These are phyloP conservation scores for Euleptes europaea DNA, from an alignment of 2,113 vertebrate species.

Conservation along the genomic window DNA sequence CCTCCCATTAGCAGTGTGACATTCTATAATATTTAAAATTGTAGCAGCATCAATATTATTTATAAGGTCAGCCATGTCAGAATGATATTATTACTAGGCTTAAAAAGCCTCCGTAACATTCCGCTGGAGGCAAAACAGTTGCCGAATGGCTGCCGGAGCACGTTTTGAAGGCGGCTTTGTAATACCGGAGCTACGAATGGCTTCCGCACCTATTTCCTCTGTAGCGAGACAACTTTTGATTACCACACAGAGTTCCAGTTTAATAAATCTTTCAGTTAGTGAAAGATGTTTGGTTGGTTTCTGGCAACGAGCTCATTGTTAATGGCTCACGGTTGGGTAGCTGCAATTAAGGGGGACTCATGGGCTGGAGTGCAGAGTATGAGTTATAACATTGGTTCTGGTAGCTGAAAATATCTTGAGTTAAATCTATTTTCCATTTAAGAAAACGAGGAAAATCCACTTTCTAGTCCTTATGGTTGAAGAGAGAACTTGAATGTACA, in stretches of 20 bases:
- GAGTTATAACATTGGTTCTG: not conserved
- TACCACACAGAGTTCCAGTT: constrained; percentile 42
- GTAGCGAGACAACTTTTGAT: constrained; percentile 24
- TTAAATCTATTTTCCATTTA: not conserved
- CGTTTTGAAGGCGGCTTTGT: constrained; percentile 17
- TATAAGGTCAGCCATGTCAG: constrained; percentile 67
- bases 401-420: not conserved
- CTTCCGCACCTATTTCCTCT: constrained; percentile 6
- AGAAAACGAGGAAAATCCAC: not conserved
- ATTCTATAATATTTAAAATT: constrained; percentile 68
- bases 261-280: constrained; percentile 20
- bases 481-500: not conserved
- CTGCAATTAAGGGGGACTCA: not conserved
- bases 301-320: not conserved
- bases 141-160: constrained; percentile 31
- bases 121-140: constrained; percentile 49
- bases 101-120: constrained; percentile 41
- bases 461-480: not conserved
- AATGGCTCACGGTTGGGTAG: not conserved
- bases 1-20: constrained; percentile 55
- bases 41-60: constrained; percentile 65
- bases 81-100: constrained; percentile 63
- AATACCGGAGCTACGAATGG: constrained; percentile 41
- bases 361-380: not conserved
- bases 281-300: not conserved